phyloP scores from a whole-genome alignment of 2,113 vertebrate species.

The Plecturocebus donacophilus region DNA sequence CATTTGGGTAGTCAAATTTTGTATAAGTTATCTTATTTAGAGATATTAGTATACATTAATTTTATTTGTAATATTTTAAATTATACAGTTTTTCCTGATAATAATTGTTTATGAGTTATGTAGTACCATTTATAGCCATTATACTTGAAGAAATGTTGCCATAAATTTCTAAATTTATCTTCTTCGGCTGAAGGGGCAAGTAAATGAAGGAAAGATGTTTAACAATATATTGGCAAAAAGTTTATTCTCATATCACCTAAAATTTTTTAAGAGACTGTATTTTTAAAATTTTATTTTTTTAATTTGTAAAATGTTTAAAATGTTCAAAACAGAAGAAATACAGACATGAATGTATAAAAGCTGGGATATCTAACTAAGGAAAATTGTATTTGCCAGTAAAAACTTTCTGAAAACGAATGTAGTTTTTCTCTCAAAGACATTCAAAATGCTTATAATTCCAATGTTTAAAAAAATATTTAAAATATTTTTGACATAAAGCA shows the following conservation, averaged over 20 bases:
- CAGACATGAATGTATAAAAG: background rate
- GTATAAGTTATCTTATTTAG: background rate
- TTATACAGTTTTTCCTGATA: background rate
- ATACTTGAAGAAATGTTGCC: background rate
- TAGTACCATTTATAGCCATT: background rate
- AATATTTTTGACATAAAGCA: background rate
- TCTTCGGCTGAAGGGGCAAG: background rate
- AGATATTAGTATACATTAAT: background rate
- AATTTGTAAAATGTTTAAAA: background rate
- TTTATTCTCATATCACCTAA: background rate
- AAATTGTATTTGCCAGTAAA: background rate
- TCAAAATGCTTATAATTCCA: background rate
- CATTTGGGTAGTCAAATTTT: background rate
- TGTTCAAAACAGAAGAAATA: background rate
- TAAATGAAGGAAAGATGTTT: background rate
- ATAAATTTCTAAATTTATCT: background rate
- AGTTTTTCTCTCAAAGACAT: background rate
- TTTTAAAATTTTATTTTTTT: background rate
- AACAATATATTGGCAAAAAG: background rate
- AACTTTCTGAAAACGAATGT: background rate
- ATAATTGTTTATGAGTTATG: background rate
- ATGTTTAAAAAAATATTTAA: background rate
- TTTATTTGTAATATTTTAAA: background rate
- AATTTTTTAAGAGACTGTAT: background rate
- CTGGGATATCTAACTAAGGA: background rate